Evolutionary conservation across 64 coral and sea anemone genomes (phyloP).

Genomic region (Actinia equina): DNA sequence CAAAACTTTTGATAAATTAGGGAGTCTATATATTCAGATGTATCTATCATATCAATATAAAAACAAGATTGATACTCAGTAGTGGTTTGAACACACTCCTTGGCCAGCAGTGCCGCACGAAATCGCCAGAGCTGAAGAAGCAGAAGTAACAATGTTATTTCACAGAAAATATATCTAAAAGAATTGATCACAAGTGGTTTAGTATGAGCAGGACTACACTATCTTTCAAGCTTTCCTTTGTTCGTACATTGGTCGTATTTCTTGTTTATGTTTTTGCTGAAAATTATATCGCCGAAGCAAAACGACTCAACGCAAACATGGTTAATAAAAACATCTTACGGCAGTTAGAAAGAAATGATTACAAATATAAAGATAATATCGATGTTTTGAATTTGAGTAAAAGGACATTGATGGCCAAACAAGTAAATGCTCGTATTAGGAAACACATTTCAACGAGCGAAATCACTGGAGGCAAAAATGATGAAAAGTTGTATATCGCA

Average conservation of each 20-base stretch:
- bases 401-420: not conserved
- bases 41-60: not conserved
- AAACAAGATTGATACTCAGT: not conserved
- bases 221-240: not conserved
- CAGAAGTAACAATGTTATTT: not conserved
- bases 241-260: not conserved
- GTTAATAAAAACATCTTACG: not conserved
- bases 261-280: not conserved
- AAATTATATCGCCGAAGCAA: not conserved
- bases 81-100: not conserved
- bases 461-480: not conserved
- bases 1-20: slow-evolving; percentile 2
- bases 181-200: not conserved
- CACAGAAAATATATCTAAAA: not conserved
- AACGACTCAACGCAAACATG: not conserved
- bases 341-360: not conserved
- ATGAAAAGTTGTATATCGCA: not conserved
- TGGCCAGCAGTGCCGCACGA: not conserved
- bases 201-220: not conserved
- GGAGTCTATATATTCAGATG: not conserved
- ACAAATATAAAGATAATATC: not conserved
- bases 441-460: not conserved
- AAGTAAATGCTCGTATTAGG: not conserved
- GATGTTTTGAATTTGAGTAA: not conserved
- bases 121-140: too few relatives aligned